Evolutionary conservation across 1,140 invertebrate species (phyloP), one percentile per base, ranked within the genome.

Genomic region (Choristoneura fumiferana): DNA sequence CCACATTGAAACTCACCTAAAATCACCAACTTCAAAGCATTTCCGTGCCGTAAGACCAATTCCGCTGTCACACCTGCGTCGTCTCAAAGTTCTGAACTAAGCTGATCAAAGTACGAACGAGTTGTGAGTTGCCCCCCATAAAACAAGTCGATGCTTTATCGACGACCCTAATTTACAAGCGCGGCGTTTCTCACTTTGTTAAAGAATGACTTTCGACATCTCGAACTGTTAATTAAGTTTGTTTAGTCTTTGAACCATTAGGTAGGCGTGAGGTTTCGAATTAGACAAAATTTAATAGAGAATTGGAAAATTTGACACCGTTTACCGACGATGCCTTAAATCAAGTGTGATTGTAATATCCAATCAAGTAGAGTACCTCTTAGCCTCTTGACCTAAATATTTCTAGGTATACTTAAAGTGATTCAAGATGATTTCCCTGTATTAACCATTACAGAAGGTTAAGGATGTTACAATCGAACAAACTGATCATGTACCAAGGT

Each of bases 1-100:
- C 6, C 6, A 3, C 22, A n/a, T n/a, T 6, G 6, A 14, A 40
- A 40, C 13, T 40, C 15, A 12, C 3, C 12, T 45, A 45, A 45
- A 45, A 45, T 45, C 40, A 45, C 40, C 15, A 45, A 45, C 14
- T 45, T 45, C 40, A 45, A 45, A 45, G 40, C 14, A 17, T 9
- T 10, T 37, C 1, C 40, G 40, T 18, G 15, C 15, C 40, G 14
- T 8, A 15, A 45, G 40, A 45, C 4, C 40, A 17, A 14, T 29
- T 29, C 22, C 40, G 15, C 39, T 15, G 17, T n/a, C 14, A 15
- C 40, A 45, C 40, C 40, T 45, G 40, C 40, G 40, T 15, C 17
- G 0, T 4, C 17, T 45, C 40, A 45, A 45, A 45, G 40, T 45
- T 45, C 10, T 4, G 40, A 45, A 45, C 40, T 22, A 45, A 45